Evolutionary conservation across 1,140 invertebrate species (phyloP), one percentile per base, ranked within the genome.

Genomic region (Heliconius nattereri): DNA sequence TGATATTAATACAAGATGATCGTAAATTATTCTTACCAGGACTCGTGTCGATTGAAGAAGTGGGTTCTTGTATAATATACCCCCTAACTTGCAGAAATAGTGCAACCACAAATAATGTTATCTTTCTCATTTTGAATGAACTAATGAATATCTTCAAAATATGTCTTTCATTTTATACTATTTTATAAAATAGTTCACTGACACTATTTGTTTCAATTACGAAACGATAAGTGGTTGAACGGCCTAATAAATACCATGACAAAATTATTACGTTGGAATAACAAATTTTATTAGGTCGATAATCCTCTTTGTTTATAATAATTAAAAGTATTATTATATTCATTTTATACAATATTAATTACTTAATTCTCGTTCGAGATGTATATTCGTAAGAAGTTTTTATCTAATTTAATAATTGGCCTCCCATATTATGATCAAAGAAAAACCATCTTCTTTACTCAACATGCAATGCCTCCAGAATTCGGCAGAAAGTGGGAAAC

Each of bases 1-100:
- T 16, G 2, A 45, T 45, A 45, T 45, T 66, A 23, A 26, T n/a
- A 66, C n/a, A 29, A 66, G 11, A 66, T 26, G 2, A 66, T 11
- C 6, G 16, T 26, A 66, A 26, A 66, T 52, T 52, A 52, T 23
- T 76, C 80, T 87, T 86, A 90, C 89, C 85, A 52, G 80, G 81
- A 73, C 37, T 82, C 29, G 81, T 74, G 73, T 79, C 73, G 7
- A 77, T 75, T 23, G 85, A 71, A 13, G 75, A 71, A 19, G 86
- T 90, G 13, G 90, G 92, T 8, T 91, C 87, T 78, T 89, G 91
- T 49, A 93, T 92, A 9, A 93, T 82, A 75, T 87, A 93, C 37
- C 85, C 87, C 35, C 84, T 81, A 32, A 78, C 77, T 7, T 77
- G 76, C 9, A 78, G 78, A 32, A 81, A 70, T 19, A 86, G 52